Evolutionary conservation across 2,113 vertebrate genomes (phyloP), one percentile per base, ranked within the genome.

Genomic region (Cygnus atratus): DNA sequence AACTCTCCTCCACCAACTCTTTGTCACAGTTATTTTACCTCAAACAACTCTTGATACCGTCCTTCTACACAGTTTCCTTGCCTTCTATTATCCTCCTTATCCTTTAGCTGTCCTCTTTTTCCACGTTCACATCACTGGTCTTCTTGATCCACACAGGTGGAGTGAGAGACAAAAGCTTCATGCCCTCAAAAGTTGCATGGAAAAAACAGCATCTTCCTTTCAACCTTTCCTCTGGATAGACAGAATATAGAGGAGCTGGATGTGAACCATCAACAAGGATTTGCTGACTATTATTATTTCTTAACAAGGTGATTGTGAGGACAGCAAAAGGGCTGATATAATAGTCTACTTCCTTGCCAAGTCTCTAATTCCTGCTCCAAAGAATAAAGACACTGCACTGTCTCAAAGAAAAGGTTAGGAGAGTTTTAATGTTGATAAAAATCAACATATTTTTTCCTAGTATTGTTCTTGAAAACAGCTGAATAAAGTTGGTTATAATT

Each of bases 401-500:
- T 82, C 77, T 70, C 21, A 92, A 95, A 58, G 11, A 74, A 58
- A 74, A 96, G 9, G 28, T 75, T 92, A 87, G 7, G 2, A 1
- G 18, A 92, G 4, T 63, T 93, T 91, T 87, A 68, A 44, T 65
- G 52, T 8, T 21, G 39, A 70, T 61, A 66, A 73, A 57, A 92
- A 24, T 0, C 31, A 78, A 55, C 2, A 1, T 21, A 33, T 62
- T 37, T 8, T 9, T 2, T 1, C 2, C 6, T 2, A 14, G 10
- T 67, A 84, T 78, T 9, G 39, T 65, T 92, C 33, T 91, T 78
- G 46, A 46, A 81, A 95, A 67, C 57, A 89, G 26, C 13, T 81
- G 65, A 81, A 91, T 90, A 92, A 91, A 84, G 25, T 65, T 87
- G 25, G 5, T 62, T 73, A 33, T 85, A 81, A 76, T 43, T 77